A percentile compares a stretch with the other conserved stretches of the same genome.
phyloP scores from a whole-genome alignment of 2,113 vertebrate genomes.

The Dicrurus megarhynchus region DNA sequence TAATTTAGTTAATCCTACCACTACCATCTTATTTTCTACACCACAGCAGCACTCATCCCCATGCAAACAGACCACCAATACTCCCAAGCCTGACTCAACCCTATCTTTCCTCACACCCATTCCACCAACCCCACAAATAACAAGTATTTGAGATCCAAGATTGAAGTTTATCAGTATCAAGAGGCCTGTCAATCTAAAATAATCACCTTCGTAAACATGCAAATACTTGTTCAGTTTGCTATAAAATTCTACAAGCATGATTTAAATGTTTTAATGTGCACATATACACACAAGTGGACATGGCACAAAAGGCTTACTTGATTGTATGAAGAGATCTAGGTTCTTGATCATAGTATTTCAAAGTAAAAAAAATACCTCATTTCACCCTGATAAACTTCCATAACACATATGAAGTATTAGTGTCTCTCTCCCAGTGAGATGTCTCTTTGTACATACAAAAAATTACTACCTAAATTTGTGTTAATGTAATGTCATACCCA shows the following conservation, averaged over 20 bases:
- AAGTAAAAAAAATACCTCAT: background rate
- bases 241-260: background rate
- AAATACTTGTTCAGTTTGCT: background rate
- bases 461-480: background rate
- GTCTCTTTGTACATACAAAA: background rate
- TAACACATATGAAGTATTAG: background rate
- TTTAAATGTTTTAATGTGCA: background rate
- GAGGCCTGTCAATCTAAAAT: background rate
- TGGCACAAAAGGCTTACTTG: background rate
- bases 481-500: background rate
- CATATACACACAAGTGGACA: fast-evolving
- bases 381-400: background rate
- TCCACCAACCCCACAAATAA: background rate
- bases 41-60: background rate
- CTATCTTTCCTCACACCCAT: background rate
- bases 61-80: background rate
- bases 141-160: background rate
- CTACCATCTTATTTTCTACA: background rate
- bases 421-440: background rate
- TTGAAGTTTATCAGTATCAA: background rate
- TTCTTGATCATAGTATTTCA: background rate
- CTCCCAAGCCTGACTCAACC: background rate
- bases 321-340: background rate
- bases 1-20: background rate
- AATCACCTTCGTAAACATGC: background rate